These are phyloP conservation scores for Salminus brasiliensis DNA, from an alignment of 2,113 vertebrate species.

Conservation along the genomic window DNA sequence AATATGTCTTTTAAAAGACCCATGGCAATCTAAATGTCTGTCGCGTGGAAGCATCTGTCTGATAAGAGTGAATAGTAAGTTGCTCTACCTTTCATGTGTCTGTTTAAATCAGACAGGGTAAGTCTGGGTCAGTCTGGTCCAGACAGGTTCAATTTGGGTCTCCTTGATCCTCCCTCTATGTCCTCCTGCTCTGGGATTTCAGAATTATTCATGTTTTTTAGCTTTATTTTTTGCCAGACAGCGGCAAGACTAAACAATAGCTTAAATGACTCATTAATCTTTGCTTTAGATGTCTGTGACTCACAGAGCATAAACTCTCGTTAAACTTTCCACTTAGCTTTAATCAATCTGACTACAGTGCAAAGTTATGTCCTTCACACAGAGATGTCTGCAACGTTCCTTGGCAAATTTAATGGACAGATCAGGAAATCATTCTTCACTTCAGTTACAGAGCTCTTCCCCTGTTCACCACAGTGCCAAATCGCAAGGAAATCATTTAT, in stretches of 20 bases:
- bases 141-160: slow-evolving; percentile 35
- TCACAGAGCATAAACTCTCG: background rate
- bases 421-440: background rate
- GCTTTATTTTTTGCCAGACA: slow-evolving; percentile 38
- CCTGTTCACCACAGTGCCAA: background rate
- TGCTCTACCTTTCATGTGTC: slow-evolving; percentile 7
- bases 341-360: background rate
- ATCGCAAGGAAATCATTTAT: background rate
- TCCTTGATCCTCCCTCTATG: slow-evolving; percentile 6
- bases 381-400: background rate
- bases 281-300: slow-evolving; percentile 7
- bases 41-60: background rate
- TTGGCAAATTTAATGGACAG: background rate
- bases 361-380: slow-evolving; percentile 1
- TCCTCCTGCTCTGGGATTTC: slow-evolving; percentile 17
- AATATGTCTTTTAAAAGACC: background rate
- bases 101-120: background rate
- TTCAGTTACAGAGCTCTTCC: background rate
- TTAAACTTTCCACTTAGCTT: slow-evolving; percentile 18
- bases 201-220: slow-evolving; percentile 53
- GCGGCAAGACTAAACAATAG: slow-evolving; percentile 2
- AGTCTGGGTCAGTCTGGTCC: slow-evolving; percentile 27
- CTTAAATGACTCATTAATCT: slow-evolving; percentile 39
- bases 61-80: background rate
- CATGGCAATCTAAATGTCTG: background rate